phyloP scores from a whole-genome alignment of 2,113 vertebrate genomes.

The Tiliqua scincoides region DNA sequence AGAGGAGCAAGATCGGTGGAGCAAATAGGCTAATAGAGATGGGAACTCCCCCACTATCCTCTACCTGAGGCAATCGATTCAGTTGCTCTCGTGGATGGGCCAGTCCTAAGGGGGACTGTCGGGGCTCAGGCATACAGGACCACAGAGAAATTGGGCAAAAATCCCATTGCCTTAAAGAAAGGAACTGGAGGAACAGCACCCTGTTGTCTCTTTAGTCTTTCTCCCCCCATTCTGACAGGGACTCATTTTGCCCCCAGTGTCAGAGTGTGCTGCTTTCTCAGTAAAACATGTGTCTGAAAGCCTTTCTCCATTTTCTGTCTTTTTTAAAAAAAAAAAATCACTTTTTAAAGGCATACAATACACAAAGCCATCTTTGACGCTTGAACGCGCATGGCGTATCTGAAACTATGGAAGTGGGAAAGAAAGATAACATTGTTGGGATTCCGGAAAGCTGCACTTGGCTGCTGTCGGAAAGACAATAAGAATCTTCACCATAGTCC shows the following conservation, averaged over 20 bases:
- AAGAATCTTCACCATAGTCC: slow-evolving; percentile 4
- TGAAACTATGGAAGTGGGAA: slow-evolving; percentile 36
- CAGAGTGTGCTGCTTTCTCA: background rate
- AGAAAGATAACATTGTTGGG: slow-evolving; percentile 60
- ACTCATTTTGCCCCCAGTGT: background rate
- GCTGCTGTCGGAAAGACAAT: slow-evolving; percentile 28
- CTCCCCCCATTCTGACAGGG: background rate
- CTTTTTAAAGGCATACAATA: background rate
- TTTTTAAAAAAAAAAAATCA: background rate
- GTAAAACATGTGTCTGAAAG: background rate
- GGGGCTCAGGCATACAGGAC: too few relatives aligned
- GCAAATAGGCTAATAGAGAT: too few relatives aligned
- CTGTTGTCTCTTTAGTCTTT: background rate
- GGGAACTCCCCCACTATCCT: too few relatives aligned
- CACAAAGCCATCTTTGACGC: slow-evolving; percentile 31
- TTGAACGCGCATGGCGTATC: slow-evolving; percentile 31
- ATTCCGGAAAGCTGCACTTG: slow-evolving; percentile 35
- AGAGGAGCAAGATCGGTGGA: too few relatives aligned
- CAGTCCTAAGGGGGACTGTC: too few relatives aligned
- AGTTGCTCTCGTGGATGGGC: too few relatives aligned
- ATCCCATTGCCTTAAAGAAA: too few relatives aligned
- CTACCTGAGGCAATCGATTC: too few relatives aligned
- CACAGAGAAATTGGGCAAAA: too few relatives aligned
- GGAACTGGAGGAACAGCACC: too few relatives aligned
- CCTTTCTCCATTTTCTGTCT: background rate